These are phyloP conservation scores for Perca fluviatilis DNA, from an alignment of 2,113 vertebrate genomes.

Conservation along the genomic window DNA sequence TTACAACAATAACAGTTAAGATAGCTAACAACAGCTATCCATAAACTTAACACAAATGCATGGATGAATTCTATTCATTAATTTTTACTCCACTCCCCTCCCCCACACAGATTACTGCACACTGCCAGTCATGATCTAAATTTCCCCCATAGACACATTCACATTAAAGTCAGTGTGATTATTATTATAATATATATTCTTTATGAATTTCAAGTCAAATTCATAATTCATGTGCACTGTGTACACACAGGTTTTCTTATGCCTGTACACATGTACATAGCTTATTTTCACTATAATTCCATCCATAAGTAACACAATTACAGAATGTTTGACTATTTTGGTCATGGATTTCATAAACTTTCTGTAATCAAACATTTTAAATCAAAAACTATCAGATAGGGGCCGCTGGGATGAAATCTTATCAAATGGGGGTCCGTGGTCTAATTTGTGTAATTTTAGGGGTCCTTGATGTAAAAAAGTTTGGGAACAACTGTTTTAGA, in stretches of 20 bases:
- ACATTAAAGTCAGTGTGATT: neutral
- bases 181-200: neutral
- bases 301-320: no score
- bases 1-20: neutral
- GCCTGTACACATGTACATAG: neutral
- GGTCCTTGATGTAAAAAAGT: no score
- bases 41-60: neutral
- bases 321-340: no score
- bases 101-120: neutral
- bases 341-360: no score
- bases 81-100: neutral
- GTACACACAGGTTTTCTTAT: neutral
- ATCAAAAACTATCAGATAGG: no score
- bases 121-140: neutral
- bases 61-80: neutral
- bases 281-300: no score
- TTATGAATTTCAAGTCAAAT: neutral
- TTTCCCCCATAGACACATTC: neutral
- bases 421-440: no score
- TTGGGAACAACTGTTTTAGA: neutral
- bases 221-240: neutral
- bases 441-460: no score
- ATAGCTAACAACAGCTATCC: neutral
- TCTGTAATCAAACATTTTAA: no score
- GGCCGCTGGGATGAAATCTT: no score